Evolutionary conservation across 2,797 vertebrate genomes (phyloP).

Genomic region (Pachyuromys duprasi): DNA sequence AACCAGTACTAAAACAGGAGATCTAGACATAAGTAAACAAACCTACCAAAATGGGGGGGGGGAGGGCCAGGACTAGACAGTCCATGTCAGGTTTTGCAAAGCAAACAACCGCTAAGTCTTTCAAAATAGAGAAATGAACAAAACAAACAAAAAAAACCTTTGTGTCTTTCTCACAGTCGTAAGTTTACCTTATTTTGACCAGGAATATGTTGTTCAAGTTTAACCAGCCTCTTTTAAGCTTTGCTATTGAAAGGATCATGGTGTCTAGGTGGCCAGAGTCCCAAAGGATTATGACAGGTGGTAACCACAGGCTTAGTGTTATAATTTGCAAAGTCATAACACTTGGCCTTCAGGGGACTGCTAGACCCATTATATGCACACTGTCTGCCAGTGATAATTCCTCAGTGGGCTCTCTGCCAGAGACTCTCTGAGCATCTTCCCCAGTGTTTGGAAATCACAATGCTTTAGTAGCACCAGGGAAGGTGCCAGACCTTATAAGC

Average conservation of each 20-base stretch:
- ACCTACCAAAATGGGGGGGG: neutral
- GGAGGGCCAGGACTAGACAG: constrained; percentile 35
- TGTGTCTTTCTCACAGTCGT: neutral
- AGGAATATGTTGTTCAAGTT: constrained; percentile 59
- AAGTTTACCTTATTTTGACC: constrained; percentile 42
- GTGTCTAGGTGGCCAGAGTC: neutral
- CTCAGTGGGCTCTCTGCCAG: constrained; percentile 47
- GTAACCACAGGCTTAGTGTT: constrained; percentile 44
- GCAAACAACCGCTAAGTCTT: neutral
- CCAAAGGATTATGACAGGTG: constrained; percentile 42
- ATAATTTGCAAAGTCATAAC: constrained; percentile 59
- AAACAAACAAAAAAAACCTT: neutral
- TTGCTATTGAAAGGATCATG: constrained; percentile 23
- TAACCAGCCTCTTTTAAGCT: constrained; percentile 1
- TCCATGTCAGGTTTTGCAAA: constrained; percentile 7
- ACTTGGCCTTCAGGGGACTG: constrained; percentile 45
- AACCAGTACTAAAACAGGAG: neutral
- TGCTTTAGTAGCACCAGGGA: constrained; percentile 22
- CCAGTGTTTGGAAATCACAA: constrained; percentile 14
- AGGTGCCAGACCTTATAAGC: neutral
- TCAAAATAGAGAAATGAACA: neutral
- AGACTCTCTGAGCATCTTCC: constrained; percentile 55
- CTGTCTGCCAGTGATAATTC: constrained; percentile 48
- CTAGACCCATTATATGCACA: constrained; percentile 20
- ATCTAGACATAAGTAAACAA: neutral